These are phyloP conservation scores for Leucania comma DNA, from an alignment of 2,888 invertebrate species.

Conservation along the genomic window DNA sequence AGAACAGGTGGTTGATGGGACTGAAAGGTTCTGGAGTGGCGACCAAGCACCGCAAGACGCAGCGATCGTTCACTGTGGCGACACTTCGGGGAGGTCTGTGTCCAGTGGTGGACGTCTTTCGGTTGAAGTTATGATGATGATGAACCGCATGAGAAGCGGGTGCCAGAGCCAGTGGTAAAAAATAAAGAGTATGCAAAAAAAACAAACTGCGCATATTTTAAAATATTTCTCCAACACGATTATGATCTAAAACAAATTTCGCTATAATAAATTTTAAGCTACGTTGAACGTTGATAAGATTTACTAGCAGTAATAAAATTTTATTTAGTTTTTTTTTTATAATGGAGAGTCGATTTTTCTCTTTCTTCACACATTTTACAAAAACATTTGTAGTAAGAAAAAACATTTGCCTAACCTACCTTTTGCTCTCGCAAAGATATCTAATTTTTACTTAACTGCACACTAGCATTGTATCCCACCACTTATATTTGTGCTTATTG, in stretches of 20 bases:
- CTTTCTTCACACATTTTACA: background rate
- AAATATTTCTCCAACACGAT: slow-evolving; percentile 36
- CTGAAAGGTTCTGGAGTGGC: no score
- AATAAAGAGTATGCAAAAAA: slow-evolving; percentile 19
- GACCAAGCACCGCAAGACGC: no score
- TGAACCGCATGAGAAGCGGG: no score
- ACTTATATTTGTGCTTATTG: no score
- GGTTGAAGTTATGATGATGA: no score
- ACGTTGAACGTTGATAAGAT: slow-evolving; percentile 51
- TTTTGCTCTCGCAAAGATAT: background rate
- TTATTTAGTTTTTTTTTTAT: slow-evolving; percentile 27
- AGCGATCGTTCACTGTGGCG: no score
- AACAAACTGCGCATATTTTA: slow-evolving; percentile 40
- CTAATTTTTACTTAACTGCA: background rate
- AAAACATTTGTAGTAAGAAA: background rate
- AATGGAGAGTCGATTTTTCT: slow-evolving; percentile 15
- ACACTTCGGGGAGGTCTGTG: no score
- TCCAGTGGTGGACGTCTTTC: no score
- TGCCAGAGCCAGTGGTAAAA: background rate
- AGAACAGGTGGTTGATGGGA: no score
- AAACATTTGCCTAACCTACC: background rate
- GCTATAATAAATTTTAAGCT: slow-evolving; percentile 43
- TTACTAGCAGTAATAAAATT: slow-evolving; percentile 50
- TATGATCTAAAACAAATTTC: slow-evolving; percentile 57
- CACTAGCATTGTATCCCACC: no score